Conservation (phyloP, 2,797 vertebrate genomes). For the Sebastes aleutianus region DNA sequence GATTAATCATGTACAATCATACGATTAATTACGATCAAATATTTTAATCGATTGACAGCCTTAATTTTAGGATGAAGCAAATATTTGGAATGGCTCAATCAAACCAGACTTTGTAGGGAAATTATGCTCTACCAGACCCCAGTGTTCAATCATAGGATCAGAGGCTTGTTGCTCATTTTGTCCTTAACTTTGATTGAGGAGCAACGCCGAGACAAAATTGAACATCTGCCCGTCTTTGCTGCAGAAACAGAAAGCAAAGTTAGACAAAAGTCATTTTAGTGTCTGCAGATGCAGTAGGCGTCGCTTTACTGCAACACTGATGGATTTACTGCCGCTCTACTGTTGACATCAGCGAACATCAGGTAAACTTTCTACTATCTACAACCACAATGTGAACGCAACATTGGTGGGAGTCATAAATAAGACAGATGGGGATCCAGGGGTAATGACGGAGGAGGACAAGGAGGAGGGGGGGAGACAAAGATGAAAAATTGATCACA, state of each 20-base stretch:
- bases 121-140: not conserved
- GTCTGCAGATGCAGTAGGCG: not conserved
- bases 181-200: not conserved
- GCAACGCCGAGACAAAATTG: not conserved
- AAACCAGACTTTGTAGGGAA: not conserved
- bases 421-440: conserved; percentile 6
- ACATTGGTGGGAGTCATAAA: not conserved
- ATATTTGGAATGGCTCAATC: not conserved
- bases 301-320: not conserved
- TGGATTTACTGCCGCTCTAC: not conserved
- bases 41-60: not conserved
- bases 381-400: not conserved
- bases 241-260: not conserved
- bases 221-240: not conserved
- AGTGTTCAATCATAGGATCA: not conserved
- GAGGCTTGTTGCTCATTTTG: not conserved
- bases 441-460: not conserved
- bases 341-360: conserved; percentile 5
- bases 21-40: not conserved
- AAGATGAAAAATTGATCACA: not conserved
- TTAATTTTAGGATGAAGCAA: not conserved
- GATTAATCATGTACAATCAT: too few species aligned
- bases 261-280: not conserved
- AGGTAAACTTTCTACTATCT: not conserved
- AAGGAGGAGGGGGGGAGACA: too few species aligned